Conservation (phyloP, 1,140 invertebrate species). For the Ephestia elutella region DNA sequence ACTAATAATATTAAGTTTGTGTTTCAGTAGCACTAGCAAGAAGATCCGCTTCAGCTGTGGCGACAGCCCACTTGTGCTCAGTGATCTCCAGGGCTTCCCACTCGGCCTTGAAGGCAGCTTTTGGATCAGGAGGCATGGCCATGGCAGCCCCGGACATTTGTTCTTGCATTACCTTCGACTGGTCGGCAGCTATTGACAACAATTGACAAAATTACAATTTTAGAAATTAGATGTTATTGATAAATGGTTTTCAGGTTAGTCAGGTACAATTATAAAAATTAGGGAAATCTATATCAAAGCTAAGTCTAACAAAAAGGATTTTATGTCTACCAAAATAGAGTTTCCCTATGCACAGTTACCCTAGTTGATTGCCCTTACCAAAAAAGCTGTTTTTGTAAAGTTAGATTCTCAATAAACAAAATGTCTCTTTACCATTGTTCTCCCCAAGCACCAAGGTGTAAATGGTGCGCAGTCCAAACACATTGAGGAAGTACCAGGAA, state of each 20-base stretch:
- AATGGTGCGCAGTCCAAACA: constrained; percentile 98
- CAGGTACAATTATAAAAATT: too few relatives aligned
- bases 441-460: constrained; percentile 98
- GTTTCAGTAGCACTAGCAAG: constrained; percentile 20
- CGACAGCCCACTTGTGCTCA: constrained; percentile 93
- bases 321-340: too few relatives aligned
- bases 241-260: too few relatives aligned
- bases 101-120: constrained; percentile 98
- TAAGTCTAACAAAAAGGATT: too few relatives aligned
- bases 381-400: too few relatives aligned
- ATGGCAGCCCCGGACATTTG: constrained; percentile 98
- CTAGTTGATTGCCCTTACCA: too few relatives aligned
- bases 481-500: constrained; percentile 99
- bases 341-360: too few relatives aligned
- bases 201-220: neutral
- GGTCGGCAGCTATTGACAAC: constrained; percentile 85
- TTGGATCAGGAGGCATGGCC: constrained; percentile 97
- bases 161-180: constrained; percentile 97
- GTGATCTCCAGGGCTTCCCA: constrained; percentile 99
- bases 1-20: neutral
- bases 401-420: too few relatives aligned
- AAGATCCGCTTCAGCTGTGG: constrained; percentile 81
- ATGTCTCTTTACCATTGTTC: constrained; percentile 87
- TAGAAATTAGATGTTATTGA: too few relatives aligned
- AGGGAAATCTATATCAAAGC: too few relatives aligned